Base-by-base conservation (phyloP, 2,888 invertebrate genomes). In the Drosophila atripex region DNA sequence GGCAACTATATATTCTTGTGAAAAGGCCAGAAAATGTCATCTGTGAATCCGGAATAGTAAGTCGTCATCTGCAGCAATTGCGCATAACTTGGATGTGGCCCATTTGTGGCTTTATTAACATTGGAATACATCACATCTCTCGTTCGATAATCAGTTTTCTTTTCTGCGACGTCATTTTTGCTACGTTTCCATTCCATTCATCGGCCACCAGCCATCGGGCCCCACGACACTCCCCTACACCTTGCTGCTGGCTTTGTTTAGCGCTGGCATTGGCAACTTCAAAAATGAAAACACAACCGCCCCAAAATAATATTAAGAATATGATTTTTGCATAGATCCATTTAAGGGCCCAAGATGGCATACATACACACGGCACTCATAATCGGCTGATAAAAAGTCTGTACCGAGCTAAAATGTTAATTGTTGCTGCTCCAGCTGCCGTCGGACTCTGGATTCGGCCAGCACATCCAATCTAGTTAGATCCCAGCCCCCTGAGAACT, bases 11-110 rank as follows among this genome's bases (percentile, higher is more conserved):
- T 53, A 78, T 57, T 75, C 63, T 72, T 54, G 71, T 72, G 61
- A 85, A 75, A 59, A 60, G 57, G 54, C 53, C 61, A 68, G 59
- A 88, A 88, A 88, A 92, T 92, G 92, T 91, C 92, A 78, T 91
- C 92, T 78, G 95, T 96, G 95, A 95, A 95, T 94, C 95, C 95
- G 89, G 95, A 96, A 94, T 96, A 95, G 95, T 96, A 93, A 95
- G 95, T 92, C 79, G 70, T 80, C 78, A 75, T 59, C 58, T 47
- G 11, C 47, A 63, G 51, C 58, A 76, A 82, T 71, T 84, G 79
- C 86, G 86, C 72, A 72, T 75, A 73, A 85, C 60, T 71, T 32
- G 56, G 35, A 52, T 46, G 14, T 4, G 4, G 16, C 61, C n/a
- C 52, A 52, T 60, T 9, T 18, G 4, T 69, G 63, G 71, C 52